These are phyloP conservation scores for Hirtodrosophila cameraria DNA, from an alignment of 2,888 invertebrate genomes.

Conservation along the genomic window DNA sequence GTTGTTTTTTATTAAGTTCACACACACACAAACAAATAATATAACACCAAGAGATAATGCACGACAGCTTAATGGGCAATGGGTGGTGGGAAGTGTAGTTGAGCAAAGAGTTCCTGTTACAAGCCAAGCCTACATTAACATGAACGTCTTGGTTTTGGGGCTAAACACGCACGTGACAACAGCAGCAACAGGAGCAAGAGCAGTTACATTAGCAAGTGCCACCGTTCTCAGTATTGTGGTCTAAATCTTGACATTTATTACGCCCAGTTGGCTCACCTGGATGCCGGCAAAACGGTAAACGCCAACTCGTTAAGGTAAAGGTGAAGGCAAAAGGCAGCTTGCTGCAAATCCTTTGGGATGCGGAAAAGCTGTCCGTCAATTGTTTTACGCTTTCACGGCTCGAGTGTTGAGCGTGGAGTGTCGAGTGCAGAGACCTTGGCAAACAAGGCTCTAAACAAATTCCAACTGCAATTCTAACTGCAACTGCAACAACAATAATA, in stretches of 20 bases:
- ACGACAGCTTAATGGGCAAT: not conserved
- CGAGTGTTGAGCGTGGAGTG: too few species aligned
- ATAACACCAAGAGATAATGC: not conserved
- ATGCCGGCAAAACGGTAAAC: constrained; percentile 6
- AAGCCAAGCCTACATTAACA: constrained; percentile 27
- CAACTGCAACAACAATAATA: constrained; percentile 22
- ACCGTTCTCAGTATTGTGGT: constrained; percentile 36
- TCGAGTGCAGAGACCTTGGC: constrained; percentile 57
- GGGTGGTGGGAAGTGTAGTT: not conserved
- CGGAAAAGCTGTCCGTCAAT: constrained; percentile 38
- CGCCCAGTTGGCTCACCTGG: constrained; percentile 61
- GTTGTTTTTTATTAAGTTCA: constrained; percentile 1
- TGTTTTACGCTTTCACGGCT: constrained; percentile 64
- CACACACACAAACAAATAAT: not conserved
- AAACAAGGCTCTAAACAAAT: constrained; percentile 53
- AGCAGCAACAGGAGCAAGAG: constrained; percentile 7
- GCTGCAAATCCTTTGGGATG: constrained; percentile 2
- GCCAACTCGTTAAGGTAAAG: constrained; percentile 18
- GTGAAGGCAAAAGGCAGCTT: not conserved
- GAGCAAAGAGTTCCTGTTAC: constrained; percentile 22
- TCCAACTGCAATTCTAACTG: constrained; percentile 35
- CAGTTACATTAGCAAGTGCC: constrained; percentile 36
- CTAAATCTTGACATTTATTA: constrained; percentile 70
- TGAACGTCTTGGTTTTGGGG: constrained; percentile 16
- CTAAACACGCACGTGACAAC: constrained; percentile 49